These are phyloP conservation scores for Medauroidea extradentata DNA, from an alignment of 1,140 invertebrate species.

Conservation along the genomic window DNA sequence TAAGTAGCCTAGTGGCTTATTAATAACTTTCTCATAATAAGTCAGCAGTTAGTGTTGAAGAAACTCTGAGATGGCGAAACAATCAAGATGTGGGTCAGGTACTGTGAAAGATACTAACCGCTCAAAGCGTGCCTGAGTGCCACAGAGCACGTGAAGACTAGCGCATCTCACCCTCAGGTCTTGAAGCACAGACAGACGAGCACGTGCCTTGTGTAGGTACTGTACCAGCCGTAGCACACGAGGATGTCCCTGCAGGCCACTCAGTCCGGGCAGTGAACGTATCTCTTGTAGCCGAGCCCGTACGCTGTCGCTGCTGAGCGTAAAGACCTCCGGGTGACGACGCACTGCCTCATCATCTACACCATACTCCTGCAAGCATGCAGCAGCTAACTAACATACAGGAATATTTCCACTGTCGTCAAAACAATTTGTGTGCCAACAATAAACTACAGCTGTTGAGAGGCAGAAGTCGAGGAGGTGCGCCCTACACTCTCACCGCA, in stretches of 20 bases:
- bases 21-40: too few relatives aligned
- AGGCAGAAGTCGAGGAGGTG: too few relatives aligned
- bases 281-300: constrained; percentile 46
- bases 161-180: constrained; percentile 49
- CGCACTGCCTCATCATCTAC: constrained; percentile 46
- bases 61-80: too few relatives aligned
- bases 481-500: too few relatives aligned
- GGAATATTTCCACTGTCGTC: too few relatives aligned
- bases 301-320: constrained; percentile 48
- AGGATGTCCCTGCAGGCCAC: constrained; percentile 48
- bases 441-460: too few relatives aligned
- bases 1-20: too few relatives aligned
- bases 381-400: too few relatives aligned
- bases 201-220: constrained; percentile 51
- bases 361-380: constrained; percentile 37
- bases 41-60: too few relatives aligned
- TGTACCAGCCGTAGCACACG: constrained; percentile 50
- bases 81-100: too few relatives aligned
- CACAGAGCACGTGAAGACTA: constrained; percentile 51
- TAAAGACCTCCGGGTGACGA: constrained; percentile 48
- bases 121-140: constrained; percentile 49
- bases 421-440: too few relatives aligned
- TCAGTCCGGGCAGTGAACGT: constrained; percentile 47
- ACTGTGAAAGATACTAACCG: constrained; percentile 40
- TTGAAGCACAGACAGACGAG: constrained; percentile 48